phyloP scores from a whole-genome alignment of 2,888 invertebrate species.

The Odontocerum albicorne region DNA sequence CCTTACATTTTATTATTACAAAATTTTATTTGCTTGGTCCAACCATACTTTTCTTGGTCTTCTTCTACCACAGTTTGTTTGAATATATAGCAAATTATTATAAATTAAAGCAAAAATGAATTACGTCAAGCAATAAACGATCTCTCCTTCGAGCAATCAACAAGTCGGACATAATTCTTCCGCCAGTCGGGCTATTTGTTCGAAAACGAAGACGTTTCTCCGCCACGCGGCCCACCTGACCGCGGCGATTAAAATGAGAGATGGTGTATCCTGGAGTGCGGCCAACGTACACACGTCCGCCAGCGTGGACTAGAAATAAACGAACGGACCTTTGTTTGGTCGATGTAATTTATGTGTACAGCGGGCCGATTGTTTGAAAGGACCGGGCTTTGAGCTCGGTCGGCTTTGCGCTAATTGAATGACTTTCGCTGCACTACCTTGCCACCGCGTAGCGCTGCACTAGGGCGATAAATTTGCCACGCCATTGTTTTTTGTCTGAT shows the following conservation, averaged over 20 bases:
- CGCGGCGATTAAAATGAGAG: constrained; percentile 33
- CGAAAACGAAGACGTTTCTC: constrained; percentile 13
- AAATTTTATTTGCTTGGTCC: too few relatives aligned
- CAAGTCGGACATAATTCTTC: constrained; percentile 9
- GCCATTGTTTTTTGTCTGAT: too few relatives aligned
- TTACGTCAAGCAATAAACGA: too few relatives aligned
- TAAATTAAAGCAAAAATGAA: too few relatives aligned
- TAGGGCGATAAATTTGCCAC: too few relatives aligned
- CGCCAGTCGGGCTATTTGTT: background rate
- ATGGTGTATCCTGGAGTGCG: constrained; percentile 28
- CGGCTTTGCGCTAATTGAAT: constrained; percentile 4
- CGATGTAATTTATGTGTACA: constrained; percentile 27
- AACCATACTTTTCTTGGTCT: too few relatives aligned
- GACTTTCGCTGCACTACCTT: too few relatives aligned
- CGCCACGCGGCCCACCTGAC: constrained; percentile 28
- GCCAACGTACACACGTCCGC: constrained; percentile 27
- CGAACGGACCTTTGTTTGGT: constrained; percentile 32
- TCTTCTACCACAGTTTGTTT: too few relatives aligned
- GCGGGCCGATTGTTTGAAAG: constrained; percentile 16
- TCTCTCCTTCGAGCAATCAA: too few relatives aligned
- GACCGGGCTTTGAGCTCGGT: constrained; percentile 3
- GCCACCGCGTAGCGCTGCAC: too few relatives aligned
- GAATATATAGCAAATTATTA: too few relatives aligned
- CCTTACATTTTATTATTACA: too few relatives aligned
- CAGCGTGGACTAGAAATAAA: constrained; percentile 33